Conservation (phyloP, 2,888 invertebrate genomes). For the Bhutanitis thaidina region DNA sequence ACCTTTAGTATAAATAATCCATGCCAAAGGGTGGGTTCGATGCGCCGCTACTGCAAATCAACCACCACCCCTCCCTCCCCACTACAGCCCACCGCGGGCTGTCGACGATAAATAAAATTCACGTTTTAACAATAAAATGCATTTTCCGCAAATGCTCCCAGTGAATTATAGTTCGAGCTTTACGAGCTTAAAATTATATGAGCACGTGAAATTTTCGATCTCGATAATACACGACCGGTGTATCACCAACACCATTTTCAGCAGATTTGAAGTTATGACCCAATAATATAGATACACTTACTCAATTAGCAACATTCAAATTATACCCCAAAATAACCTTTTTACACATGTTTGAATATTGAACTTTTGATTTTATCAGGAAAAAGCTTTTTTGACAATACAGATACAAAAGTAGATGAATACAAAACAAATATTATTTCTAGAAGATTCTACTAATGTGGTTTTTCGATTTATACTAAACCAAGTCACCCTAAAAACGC, state of each 20-base stretch:
- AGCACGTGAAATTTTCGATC: constrained; percentile 78
- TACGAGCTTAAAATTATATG: constrained; percentile 80
- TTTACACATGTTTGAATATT: background rate
- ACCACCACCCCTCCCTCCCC: constrained; percentile 41
- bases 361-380: background rate
- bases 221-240: constrained; percentile 66
- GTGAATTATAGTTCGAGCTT: constrained; percentile 76
- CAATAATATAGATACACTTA: constrained; percentile 11
- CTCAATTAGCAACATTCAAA: background rate
- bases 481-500: constrained; percentile 40
- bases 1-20: constrained; percentile 79
- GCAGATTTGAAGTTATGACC: constrained; percentile 19
- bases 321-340: background rate
- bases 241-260: constrained; percentile 63
- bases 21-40: constrained; percentile 75
- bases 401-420: constrained; percentile 18
- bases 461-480: constrained; percentile 46
- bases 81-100: constrained; percentile 53
- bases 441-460: constrained; percentile 40
- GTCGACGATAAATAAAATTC: constrained; percentile 80
- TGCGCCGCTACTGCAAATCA: constrained; percentile 75
- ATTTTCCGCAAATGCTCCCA: constrained; percentile 79
- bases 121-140: constrained; percentile 81
- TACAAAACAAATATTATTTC: constrained; percentile 22
- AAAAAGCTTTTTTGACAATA: constrained; percentile 34